Evolutionary conservation across 2,113 vertebrate species (phyloP).

Genomic region (Mesitornis unicolor): DNA sequence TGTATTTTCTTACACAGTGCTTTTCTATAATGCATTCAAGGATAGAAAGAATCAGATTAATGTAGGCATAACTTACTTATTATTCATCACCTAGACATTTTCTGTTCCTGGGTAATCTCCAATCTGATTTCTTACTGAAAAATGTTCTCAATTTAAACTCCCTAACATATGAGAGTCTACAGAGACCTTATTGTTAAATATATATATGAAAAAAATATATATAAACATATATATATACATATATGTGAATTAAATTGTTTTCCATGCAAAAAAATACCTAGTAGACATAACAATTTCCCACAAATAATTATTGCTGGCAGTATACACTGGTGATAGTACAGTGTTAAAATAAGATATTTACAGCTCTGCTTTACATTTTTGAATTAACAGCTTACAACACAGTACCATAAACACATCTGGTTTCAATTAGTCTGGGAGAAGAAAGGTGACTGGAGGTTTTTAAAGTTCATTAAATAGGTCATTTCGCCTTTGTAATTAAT

Average conservation of each 20-base stretch:
- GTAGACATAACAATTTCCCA: slow-evolving; percentile 19
- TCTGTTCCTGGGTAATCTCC: background rate
- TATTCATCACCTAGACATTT: background rate
- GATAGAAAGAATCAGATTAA: background rate
- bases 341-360: slow-evolving; percentile 57
- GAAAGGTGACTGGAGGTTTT: slow-evolving; percentile 33
- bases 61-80: background rate
- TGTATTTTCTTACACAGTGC: background rate
- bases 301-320: slow-evolving; percentile 48
- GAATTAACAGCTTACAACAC: slow-evolving; percentile 27
- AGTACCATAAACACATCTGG: slow-evolving; percentile 30
- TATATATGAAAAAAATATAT: background rate
- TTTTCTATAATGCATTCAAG: background rate
- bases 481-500: slow-evolving; percentile 49
- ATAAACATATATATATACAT: background rate
- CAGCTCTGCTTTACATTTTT: slow-evolving; percentile 43
- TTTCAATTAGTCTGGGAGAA: slow-evolving; percentile 52
- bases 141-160: slow-evolving; percentile 7
- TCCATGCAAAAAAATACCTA: background rate
- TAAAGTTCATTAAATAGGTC: slow-evolving; percentile 30
- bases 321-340: background rate
- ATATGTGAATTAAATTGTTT: slow-evolving; percentile 24
- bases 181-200: background rate
- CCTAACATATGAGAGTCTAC: background rate
- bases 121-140: slow-evolving; percentile 12